These are phyloP conservation scores for Brotula barbata DNA, from an alignment of 2,797 vertebrate species.

Conservation along the genomic window DNA sequence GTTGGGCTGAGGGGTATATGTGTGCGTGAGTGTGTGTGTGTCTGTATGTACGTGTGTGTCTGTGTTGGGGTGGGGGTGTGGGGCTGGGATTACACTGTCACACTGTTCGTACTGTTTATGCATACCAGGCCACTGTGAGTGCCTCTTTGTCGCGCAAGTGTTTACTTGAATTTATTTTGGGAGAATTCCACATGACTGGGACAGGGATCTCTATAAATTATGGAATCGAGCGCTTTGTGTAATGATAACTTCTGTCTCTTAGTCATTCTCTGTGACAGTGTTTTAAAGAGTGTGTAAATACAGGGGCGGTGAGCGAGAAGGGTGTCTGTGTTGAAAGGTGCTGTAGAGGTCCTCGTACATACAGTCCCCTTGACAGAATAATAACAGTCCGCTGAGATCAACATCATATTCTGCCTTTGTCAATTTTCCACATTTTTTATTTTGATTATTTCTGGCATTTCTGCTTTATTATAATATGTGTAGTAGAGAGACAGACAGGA, in stretches of 20 bases:
- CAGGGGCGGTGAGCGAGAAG: slow-evolving; percentile 51
- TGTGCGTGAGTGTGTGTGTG: slow-evolving; percentile 17
- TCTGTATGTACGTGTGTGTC: slow-evolving; percentile 31
- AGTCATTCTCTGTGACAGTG: slow-evolving; percentile 78
- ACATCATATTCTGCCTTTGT: slow-evolving; percentile 2
- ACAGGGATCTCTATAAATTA: slow-evolving; percentile 93
- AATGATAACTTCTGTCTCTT: slow-evolving; percentile 90
- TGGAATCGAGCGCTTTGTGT: slow-evolving; percentile 90
- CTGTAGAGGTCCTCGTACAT: slow-evolving; percentile 52
- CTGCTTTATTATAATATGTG: no score
- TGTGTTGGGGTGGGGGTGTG: slow-evolving; percentile 24
- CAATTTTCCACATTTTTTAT: slow-evolving; percentile 1
- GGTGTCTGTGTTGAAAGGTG: slow-evolving; percentile 66
- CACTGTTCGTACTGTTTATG: slow-evolving; percentile 92
- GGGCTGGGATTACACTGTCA: slow-evolving; percentile 86
- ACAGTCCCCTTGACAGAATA: slow-evolving; percentile 44
- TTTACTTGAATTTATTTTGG: slow-evolving; percentile 98
- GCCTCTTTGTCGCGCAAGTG: slow-evolving; percentile 92
- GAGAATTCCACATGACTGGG: slow-evolving; percentile 92
- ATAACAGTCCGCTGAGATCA: slow-evolving; percentile 45
- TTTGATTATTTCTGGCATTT: no score
- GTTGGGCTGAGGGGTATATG: slow-evolving; percentile 10
- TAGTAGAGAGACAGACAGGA: no score
- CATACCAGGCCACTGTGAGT: slow-evolving; percentile 91
- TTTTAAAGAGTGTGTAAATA: slow-evolving; percentile 74